Evolutionary conservation across 2,888 invertebrate species (phyloP), one percentile per base, ranked within the genome.

Genomic region (Melipona bicolor): DNA sequence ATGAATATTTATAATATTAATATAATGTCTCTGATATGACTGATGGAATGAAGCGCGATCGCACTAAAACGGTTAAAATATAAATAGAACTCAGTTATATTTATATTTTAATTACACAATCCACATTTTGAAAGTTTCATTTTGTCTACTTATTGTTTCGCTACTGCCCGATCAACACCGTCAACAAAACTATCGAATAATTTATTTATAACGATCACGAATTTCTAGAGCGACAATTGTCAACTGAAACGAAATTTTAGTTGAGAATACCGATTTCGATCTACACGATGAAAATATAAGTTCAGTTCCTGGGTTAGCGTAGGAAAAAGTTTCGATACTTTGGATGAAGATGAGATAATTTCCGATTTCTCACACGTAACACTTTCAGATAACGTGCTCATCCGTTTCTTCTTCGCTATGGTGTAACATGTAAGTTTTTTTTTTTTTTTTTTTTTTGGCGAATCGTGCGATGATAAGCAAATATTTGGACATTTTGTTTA

Each of bases 401-500:
- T 11, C 27, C 24, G 61, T 32, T 62, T 59, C 54, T 62, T 68
- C 54, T 50, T 49, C 61, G 43, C 19, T 17, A 67, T 62, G n/a
- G 36, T 79, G 68, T 64, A 69, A 52, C 43, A 2, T 73, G 72
- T 64, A 69, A 59, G 49, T 50, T 71, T 71, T 76, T 76, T 43
- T 9, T 36, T 43, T 43, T 43, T 43, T 43, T 43, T 43, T 11
- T 43, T 43, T 43, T 43, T 43, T 9, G 76, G 76, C 75, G 32
- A 83, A 67, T 36, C 49, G 65, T 36, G 49, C 65, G 21, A 21
- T 19, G 75, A 83, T 82, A 82, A 82, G 49, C 67, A 71, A 75
- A 71, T 83, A 81, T 81, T 67, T 64, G 56, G 62, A 27, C 13
- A 27, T 9, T 54, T 36, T 49, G 65, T 43, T 72, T 52, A 54